phyloP scores from a whole-genome alignment of 2,113 vertebrate species.

The Oreochromis tanganicae region DNA sequence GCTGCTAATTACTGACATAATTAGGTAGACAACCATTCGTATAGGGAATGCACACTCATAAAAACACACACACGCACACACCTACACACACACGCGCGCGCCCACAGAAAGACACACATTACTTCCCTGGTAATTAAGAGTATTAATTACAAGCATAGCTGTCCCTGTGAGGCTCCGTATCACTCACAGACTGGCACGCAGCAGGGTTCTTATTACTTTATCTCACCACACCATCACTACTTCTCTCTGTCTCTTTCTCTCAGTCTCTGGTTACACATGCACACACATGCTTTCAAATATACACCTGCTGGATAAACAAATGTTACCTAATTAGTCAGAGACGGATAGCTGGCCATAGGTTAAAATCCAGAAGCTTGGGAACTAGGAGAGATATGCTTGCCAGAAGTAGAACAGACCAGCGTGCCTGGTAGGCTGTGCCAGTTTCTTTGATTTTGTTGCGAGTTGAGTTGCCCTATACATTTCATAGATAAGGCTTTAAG shows the following conservation, averaged over 20 bases:
- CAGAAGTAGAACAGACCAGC: not conserved
- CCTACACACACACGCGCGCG: not conserved
- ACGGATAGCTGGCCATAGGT: conserved; percentile 46
- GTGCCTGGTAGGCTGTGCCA: not conserved
- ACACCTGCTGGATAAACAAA: conserved; percentile 52
- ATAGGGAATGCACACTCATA: conserved; percentile 50
- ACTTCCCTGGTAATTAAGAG: conserved; percentile 67
- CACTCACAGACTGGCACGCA: conserved; percentile 62
- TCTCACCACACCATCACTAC: conserved; percentile 49
- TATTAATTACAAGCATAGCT: conserved; percentile 71
- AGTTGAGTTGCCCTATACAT: not conserved
- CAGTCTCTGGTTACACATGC: conserved; percentile 24
- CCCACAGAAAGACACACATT: conserved; percentile 38
- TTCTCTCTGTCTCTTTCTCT: not conserved
- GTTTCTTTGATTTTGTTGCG: conserved; percentile 2
- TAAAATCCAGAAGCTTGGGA: conserved; percentile 21
- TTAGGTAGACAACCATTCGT: conserved; percentile 64
- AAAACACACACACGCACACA: not conserved
- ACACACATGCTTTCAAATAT: conserved; percentile 44
- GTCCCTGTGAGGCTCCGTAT: conserved; percentile 65
- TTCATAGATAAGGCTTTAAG: not conserved
- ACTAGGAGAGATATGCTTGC: not conserved
- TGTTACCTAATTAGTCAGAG: conserved; percentile 49
- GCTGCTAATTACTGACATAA: conserved; percentile 70
- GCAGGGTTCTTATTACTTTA: conserved; percentile 60